Base-by-base conservation (phyloP, 2,797 vertebrate genomes). In the Fringilla coelebs region DNA sequence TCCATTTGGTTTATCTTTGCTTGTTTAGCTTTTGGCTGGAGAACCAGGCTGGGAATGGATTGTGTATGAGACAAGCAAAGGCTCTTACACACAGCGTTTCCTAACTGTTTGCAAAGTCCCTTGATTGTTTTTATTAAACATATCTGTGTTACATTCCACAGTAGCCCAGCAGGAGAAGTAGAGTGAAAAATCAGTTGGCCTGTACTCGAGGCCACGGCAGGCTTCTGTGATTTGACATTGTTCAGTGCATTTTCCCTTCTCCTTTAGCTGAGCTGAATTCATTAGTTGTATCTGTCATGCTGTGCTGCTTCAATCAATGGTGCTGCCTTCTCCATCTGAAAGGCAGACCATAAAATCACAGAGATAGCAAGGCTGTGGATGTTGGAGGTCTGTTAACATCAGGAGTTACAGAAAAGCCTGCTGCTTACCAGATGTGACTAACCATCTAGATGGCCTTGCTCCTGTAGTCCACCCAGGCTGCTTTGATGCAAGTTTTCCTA, bases 221-320 rank as follows among this genome's bases (percentile, higher is more conserved):
- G 63, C 57, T 52, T 65, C 87, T 81, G 34, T 70, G 66, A 31
- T 85, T 94, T 89, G 82, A 34, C 57, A 43, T 36, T 79, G 54
- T 70, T 89, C 84, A 71, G 68, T 61, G 38, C 63, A 12, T 96
- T 89, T 95, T 94, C 62, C 60, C 48, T 73, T 70, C 93, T 88
- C 57, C 91, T 89, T 93, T 46, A 60, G 87, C 66, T 78, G 71
- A 54, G 72, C 17, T 88, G 85, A 68, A 81, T 92, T 95, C 84
- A 85, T 94, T 89, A 72, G 75, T 63, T 92, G 46, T 36, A 34
- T 74, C 68, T 82, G 83, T 90, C 94, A 13, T 70, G 85, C 89
- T 94, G 66, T 94, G 88, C 90, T 85, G 66, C 82, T 94, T 97
- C 94, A 91, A 20, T 96, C 87, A 83, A 4, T 68, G 93, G 68